These are phyloP conservation scores for Osedax frankpressi DNA, from an alignment of 2,888 invertebrate species.

Conservation along the genomic window DNA sequence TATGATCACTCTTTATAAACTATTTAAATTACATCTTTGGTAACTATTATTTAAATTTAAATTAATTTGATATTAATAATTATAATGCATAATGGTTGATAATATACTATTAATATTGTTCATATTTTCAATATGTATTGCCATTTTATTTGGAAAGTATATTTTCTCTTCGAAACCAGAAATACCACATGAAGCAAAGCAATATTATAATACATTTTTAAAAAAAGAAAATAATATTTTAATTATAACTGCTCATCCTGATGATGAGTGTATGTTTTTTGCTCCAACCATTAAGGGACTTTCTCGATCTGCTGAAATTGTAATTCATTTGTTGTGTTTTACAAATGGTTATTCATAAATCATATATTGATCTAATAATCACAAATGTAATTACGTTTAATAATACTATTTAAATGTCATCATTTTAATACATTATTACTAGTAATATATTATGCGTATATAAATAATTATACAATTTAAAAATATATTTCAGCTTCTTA, in stretches of 20 bases:
- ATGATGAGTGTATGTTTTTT: slow-evolving; percentile 98
- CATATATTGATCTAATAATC: background rate
- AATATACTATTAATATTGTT: too few species aligned
- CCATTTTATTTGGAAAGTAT: background rate
- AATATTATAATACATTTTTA: background rate
- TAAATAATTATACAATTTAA: too few species aligned
- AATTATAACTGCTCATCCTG: slow-evolving; percentile 83
- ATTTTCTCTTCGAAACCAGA: background rate
- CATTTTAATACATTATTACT: slow-evolving; percentile 4
- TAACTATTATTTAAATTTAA: too few species aligned
- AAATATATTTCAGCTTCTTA: too few species aligned
- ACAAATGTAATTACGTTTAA: background rate
- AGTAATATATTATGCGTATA: too few species aligned
- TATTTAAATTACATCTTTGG: too few species aligned
- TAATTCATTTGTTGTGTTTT: background rate
- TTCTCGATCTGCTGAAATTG: background rate
- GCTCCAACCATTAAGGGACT: slow-evolving; percentile 55
- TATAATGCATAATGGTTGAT: too few species aligned
- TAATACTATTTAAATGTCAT: background rate
- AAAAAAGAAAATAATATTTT: slow-evolving; percentile 18
- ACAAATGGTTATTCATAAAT: background rate
- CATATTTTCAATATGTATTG: too few species aligned
- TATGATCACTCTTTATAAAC: too few species aligned
- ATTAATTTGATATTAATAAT: too few species aligned
- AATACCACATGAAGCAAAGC: background rate